Conservation (phyloP, 2,113 vertebrate species). For the Cinclus cinclus region DNA sequence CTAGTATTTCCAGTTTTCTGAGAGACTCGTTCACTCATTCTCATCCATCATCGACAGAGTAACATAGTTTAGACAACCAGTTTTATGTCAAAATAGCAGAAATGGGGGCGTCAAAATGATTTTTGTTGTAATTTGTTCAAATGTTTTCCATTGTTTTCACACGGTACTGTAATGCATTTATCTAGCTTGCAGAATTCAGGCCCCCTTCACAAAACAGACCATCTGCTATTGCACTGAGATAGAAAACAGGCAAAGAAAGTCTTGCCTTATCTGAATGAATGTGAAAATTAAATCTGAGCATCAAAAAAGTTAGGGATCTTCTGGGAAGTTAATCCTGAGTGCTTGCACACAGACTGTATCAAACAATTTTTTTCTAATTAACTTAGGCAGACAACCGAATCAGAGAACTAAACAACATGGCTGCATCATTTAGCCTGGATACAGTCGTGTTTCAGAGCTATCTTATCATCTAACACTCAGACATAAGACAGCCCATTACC, state of each 20-base stretch:
- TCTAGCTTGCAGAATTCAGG: background rate
- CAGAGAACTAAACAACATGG: constrained; percentile 32
- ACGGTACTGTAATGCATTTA: background rate
- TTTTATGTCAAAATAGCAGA: background rate
- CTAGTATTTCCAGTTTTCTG: background rate
- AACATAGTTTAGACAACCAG: background rate
- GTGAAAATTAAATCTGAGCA: background rate
- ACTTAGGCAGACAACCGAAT: background rate
- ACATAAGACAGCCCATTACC: background rate
- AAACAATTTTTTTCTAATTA: background rate
- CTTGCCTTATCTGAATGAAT: background rate
- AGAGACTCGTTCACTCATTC: background rate
- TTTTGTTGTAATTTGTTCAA: background rate
- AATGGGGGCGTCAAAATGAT: background rate
- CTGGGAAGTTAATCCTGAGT: background rate
- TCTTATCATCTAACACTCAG: background rate
- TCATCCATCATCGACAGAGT: background rate
- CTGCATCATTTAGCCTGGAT: background rate
- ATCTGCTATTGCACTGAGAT: background rate
- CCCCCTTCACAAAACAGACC: background rate
- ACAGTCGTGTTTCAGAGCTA: background rate
- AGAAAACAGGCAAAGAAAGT: background rate
- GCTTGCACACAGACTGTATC: background rate
- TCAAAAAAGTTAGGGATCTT: background rate
- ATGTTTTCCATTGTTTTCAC: background rate